Conservation (phyloP, 2,113 vertebrate species). For the Megaceryle maxima region DNA sequence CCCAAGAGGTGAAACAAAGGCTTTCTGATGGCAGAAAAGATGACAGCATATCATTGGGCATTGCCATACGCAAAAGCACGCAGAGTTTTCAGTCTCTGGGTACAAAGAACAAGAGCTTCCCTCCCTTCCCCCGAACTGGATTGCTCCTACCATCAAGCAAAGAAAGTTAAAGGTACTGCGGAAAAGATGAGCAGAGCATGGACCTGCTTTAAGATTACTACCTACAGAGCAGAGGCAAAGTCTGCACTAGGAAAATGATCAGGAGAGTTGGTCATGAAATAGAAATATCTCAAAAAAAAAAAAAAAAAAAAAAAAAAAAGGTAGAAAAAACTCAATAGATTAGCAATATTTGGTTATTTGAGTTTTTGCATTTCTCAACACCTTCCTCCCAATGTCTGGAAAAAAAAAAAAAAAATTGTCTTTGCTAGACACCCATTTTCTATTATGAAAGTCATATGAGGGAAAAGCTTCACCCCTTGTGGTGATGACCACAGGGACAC, state of each 20-base stretch:
- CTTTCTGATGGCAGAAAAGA: not conserved
- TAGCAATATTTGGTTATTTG: not conserved
- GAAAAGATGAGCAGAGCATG: not conserved
- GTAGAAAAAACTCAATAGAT: not conserved
- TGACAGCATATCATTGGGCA: not conserved
- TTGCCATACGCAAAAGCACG: not conserved
- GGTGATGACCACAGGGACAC: not conserved
- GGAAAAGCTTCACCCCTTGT: not conserved
- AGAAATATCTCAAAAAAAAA: not conserved
- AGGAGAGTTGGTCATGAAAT: not conserved
- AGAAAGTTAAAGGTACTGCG: not conserved
- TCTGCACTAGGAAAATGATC: not conserved
- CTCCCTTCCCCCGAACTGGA: not conserved
- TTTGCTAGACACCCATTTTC: not conserved
- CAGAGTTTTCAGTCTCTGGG: rapidly evolving
- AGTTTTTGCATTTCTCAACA: not conserved
- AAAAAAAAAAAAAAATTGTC: not conserved
- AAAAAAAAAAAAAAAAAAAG: not conserved
- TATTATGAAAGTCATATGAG: rapidly evolving
- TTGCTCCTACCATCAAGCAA: not conserved
- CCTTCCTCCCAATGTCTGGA: not conserved
- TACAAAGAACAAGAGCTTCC: not conserved
- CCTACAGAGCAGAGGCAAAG: not conserved
- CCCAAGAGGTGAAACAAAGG: not conserved
- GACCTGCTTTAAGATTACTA: not conserved